A percentile compares a stretch with the other conserved stretches of the same genome.
These are phyloP conservation scores for Xyrichtys novacula DNA, from an alignment of 2,797 vertebrate genomes.

Conservation along the genomic window DNA sequence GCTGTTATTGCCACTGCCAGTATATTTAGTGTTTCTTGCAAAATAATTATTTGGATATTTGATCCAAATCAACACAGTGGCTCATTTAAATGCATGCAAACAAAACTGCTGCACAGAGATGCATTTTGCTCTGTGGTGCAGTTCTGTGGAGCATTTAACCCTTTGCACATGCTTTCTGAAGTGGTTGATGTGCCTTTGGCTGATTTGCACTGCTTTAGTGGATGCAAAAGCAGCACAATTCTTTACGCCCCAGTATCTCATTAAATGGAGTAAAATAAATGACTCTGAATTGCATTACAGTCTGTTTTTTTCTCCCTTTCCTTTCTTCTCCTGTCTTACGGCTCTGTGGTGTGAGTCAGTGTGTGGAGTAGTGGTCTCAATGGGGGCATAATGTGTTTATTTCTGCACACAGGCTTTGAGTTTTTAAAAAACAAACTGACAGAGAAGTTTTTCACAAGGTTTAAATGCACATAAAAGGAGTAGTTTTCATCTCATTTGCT, in stretches of 20 bases:
- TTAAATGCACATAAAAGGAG: conserved; percentile 4
- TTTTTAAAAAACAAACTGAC: background rate
- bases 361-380: conserved; percentile 7
- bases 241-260: background rate
- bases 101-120: too few relatives aligned
- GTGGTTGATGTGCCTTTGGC: too few relatives aligned
- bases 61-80: too few relatives aligned
- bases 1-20: too few relatives aligned
- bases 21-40: too few relatives aligned
- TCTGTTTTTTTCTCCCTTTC: conserved; percentile 4
- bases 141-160: too few relatives aligned
- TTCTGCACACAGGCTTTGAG: conserved; percentile 16
- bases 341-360: conserved; percentile 20
- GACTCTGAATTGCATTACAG: conserved; percentile 18
- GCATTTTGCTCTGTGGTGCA: too few relatives aligned
- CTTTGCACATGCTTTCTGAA: too few relatives aligned
- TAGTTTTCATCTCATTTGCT: background rate
- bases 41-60: too few relatives aligned
- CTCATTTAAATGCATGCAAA: too few relatives aligned
- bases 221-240: too few relatives aligned
- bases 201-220: too few relatives aligned
- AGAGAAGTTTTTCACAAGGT: background rate
- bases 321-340: background rate
- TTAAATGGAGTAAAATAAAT: conserved; percentile 17
- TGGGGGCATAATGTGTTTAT: conserved; percentile 28